Base-by-base conservation (phyloP, 2,888 invertebrate genomes). In the Poecilobothrus nobilitatus region DNA sequence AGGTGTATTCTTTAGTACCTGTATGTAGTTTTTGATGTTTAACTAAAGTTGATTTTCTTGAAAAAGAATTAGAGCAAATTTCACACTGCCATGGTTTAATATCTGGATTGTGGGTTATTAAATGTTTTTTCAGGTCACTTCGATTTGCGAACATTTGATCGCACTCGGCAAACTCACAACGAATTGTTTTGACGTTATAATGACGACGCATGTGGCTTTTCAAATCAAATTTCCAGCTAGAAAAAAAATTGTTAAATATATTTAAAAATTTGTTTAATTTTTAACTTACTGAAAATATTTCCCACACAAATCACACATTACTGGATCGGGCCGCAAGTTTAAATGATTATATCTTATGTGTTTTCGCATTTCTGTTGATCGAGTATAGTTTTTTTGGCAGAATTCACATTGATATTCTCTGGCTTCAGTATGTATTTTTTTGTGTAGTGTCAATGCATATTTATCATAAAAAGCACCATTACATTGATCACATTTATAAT, bases 401-500 rank as follows among this genome's bases (percentile, higher is more conserved):
- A 20, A 34, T 18, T 65, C 65, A 20, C 65, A 65, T n/a, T 15
- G 8, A 37, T 20, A 65, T 20, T 65, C 33, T n/a, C 10, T 65
- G 18, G 18, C 20, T 3, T 33, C 34, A 37, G 15, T 20, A 15
- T 65, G 65, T n/a, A 33, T 18, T 37, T 65, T 65, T n/a, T 37
- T 34, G n/a, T 65, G 65, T 9, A 34, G 18, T 7, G 33, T 18
- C 1, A 65, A 20, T 20, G 65, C 33, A 27, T 65, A 65, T 65
- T 65, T 65, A 20, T 65, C 33, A 20, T 37, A 65, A 65, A 65
- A 65, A 34, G 33, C 65, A 4, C 37, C 20, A 20, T 34, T 9
- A 20, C 65, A 65, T 10, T 65, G 65, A 20, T 33, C 33, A 65
- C 65, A 53, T 53, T 81, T 79, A n/a, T 73, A 77, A 0, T 81